A percentile compares a stretch with the other conserved stretches of the same genome.
These are phyloP conservation scores for Elymnias hypermnestra DNA, from an alignment of 1,140 invertebrate species.

Conservation along the genomic window DNA sequence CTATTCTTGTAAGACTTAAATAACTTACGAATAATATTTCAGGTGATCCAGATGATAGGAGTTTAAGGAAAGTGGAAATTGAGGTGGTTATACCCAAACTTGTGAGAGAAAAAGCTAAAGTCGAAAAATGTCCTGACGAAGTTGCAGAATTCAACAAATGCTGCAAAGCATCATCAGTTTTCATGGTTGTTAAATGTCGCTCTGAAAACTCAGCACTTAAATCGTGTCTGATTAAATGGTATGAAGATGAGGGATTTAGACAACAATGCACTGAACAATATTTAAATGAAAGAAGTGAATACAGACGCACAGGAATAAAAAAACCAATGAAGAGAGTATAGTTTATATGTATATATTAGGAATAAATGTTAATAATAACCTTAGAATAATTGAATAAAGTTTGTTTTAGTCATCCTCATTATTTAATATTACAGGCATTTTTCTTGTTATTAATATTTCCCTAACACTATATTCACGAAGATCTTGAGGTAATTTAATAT, in stretches of 20 bases:
- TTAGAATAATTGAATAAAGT: constrained; percentile 27
- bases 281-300: constrained; percentile 87
- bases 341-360: constrained; percentile 5
- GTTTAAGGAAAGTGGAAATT: constrained; percentile 88
- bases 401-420: constrained; percentile 50
- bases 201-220: constrained; percentile 82
- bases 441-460: constrained; percentile 58
- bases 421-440: constrained; percentile 60
- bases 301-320: constrained; percentile 85
- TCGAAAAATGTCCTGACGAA: constrained; percentile 85
- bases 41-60: constrained; percentile 91
- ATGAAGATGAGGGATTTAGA: constrained; percentile 84
- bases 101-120: constrained; percentile 86
- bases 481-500: constrained; percentile 40
- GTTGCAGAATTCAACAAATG: constrained; percentile 86
- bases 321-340: constrained; percentile 73
- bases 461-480: constrained; percentile 48
- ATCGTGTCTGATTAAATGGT: constrained; percentile 86
- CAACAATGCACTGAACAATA: constrained; percentile 86
- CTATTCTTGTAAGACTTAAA: too few species aligned
- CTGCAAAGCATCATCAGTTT: constrained; percentile 81
- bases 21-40: constrained; percentile 27
- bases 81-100: constrained; percentile 91
- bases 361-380: constrained; percentile 27
- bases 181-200: constrained; percentile 85